Percentiles rank a stretch among this genome's conserved stretches.
These are phyloP conservation scores for Cactoblastis cactorum DNA, from an alignment of 2,888 invertebrate genomes.

Conservation along the genomic window DNA sequence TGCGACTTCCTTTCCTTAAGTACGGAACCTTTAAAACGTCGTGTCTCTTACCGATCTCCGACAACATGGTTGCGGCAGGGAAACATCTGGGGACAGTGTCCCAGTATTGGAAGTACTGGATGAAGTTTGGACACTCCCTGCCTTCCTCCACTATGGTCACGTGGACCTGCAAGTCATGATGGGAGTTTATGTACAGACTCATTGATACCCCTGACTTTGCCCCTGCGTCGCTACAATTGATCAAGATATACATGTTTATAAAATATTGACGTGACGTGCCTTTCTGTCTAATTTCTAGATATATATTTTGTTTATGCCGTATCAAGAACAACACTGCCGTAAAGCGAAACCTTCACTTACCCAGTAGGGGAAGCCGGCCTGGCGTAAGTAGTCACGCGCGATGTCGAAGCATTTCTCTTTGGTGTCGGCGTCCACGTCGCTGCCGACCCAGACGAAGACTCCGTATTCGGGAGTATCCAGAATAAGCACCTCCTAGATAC, in stretches of 20 bases:
- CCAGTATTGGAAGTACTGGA: slow-evolving; percentile 93
- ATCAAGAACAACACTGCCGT: too few species aligned
- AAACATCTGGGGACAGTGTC: slow-evolving; percentile 57
- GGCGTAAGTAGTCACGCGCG: slow-evolving; percentile 81
- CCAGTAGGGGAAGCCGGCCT: slow-evolving; percentile 87
- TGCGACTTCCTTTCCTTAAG: too few species aligned
- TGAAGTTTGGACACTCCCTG: slow-evolving; percentile 90
- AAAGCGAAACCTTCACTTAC: too few species aligned
- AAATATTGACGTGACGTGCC: too few species aligned
- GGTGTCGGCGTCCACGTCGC: slow-evolving; percentile 80
- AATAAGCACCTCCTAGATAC: slow-evolving; percentile 87
- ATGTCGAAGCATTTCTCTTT: slow-evolving; percentile 84
- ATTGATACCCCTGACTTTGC: too few species aligned
- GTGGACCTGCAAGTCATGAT: slow-evolving; percentile 70
- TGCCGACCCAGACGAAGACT: slow-evolving; percentile 91
- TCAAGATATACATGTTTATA: too few species aligned
- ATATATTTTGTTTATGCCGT: too few species aligned
- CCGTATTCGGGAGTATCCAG: slow-evolving; percentile 88
- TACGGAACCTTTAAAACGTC: too few species aligned
- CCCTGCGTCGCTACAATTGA: too few species aligned
- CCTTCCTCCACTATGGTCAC: slow-evolving; percentile 87
- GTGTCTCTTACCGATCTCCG: slow-evolving; percentile 47
- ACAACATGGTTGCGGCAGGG: slow-evolving; percentile 45
- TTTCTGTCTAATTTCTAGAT: too few species aligned
- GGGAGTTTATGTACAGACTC: too few species aligned